Evolutionary conservation across 2,797 vertebrate species (phyloP).

Genomic region (Tragopan temminckii): DNA sequence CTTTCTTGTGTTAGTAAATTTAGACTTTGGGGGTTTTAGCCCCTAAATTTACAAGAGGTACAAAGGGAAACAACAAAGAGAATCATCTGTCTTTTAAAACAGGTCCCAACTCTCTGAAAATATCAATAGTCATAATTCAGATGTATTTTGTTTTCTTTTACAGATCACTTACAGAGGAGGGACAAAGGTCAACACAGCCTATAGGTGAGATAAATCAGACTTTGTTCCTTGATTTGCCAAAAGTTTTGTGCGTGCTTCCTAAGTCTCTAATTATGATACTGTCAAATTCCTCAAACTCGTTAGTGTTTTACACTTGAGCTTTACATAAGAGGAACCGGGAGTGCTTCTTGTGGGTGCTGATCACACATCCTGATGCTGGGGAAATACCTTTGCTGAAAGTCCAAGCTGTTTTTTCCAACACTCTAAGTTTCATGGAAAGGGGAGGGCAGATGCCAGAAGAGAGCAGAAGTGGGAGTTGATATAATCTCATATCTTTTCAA

Average conservation of each 20-base stretch:
- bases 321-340: background rate
- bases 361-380: background rate
- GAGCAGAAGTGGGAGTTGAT: background rate
- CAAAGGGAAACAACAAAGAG: background rate
- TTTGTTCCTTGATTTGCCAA: background rate
- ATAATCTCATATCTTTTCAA: background rate
- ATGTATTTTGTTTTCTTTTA: background rate
- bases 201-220: background rate
- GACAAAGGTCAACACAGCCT: background rate
- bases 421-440: background rate
- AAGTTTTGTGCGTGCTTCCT: background rate
- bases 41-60: background rate
- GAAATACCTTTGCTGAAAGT: background rate
- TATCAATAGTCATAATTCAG: background rate
- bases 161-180: background rate
- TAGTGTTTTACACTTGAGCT: background rate
- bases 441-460: background rate
- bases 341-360: background rate
- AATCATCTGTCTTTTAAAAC: background rate
- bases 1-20: rapidly evolving
- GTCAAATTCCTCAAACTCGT: background rate
- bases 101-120: background rate
- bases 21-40: background rate
- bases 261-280: background rate
- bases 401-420: background rate